Base-by-base conservation (phyloP, 2,113 vertebrate genomes). In the Myotis yumanensis region DNA sequence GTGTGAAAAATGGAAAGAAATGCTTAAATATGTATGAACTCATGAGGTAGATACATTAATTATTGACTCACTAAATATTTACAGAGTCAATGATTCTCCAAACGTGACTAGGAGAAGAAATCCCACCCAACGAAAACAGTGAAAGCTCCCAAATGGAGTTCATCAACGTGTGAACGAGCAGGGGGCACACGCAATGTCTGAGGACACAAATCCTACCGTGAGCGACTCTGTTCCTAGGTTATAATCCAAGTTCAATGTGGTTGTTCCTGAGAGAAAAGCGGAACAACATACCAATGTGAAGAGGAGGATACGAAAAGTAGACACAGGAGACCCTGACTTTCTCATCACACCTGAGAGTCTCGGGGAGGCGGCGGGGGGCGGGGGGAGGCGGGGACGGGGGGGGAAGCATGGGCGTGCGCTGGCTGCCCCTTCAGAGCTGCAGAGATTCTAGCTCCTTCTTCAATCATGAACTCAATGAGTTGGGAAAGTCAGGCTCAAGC, bases 11-110 rank as follows among this genome's bases (percentile, higher is more conserved):
- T 54, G 32, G 30, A 4, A 9, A 46, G 32, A 71, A 62, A 69
- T 18, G 62, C 86, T 94, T 85, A 81, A 88, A 85, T 88, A 77
- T 94, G 77, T 23, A 57, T 91, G 86, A 94, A 57, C 59, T 71
- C 51, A n/a, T 12, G 86, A 93, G 90, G 95, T 69, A 82, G 86
- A 80, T 93, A 71, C 88, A 95, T 64, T 90, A 71, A 52, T 88
- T 91, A 94, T 90, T 81, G 86, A 91, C 75, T 96, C 90, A 72
- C 75, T 76, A 94, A 96, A 95, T 88, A 94, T 93, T 96, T 93
- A 95, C 89, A 72, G 92, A 89, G 86, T 81, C 91, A 87, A 90
- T 52, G 72, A 15, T 64, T 80, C 86, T 88, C 66, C 68, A 85
- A 71, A 69, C 80, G 43, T 87, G 71, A 90, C 23, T 25, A 16